phyloP scores from a whole-genome alignment of 1,140 invertebrate species.

The Anoplophora glabripennis region DNA sequence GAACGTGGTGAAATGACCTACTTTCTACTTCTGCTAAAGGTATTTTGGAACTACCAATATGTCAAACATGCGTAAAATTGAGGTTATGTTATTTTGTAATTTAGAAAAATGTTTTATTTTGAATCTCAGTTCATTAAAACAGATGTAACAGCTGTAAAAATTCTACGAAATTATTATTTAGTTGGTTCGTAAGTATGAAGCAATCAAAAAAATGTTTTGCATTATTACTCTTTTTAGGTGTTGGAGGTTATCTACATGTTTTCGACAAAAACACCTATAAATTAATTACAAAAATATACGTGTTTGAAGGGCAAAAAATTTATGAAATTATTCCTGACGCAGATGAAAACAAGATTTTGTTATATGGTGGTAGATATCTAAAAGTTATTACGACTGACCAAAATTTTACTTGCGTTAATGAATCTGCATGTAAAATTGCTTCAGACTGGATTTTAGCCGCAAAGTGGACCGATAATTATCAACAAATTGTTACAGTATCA shows the following conservation, averaged over 20 bases:
- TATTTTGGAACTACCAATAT: no score
- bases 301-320: slow-evolving; percentile 52
- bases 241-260: slow-evolving; percentile 50
- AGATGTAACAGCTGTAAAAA: slow-evolving; percentile 51
- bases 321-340: slow-evolving; percentile 49
- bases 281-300: slow-evolving; percentile 43
- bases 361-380: slow-evolving; percentile 53
- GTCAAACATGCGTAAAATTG: no score
- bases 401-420: slow-evolving; percentile 32
- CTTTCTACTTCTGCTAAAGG: no score
- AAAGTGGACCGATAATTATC: slow-evolving; percentile 42
- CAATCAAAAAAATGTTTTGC: slow-evolving; percentile 11
- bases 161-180: slow-evolving; percentile 45
- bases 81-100: no score
- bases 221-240: slow-evolving; percentile 44
- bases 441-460: slow-evolving; percentile 41
- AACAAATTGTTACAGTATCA: slow-evolving; percentile 38
- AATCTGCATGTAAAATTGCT: slow-evolving; percentile 21
- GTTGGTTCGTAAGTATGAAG: slow-evolving; percentile 43
- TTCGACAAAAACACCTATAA: slow-evolving; percentile 38
- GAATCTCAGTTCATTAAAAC: slow-evolving; percentile 43
- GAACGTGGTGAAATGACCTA: no score
- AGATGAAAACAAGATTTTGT: slow-evolving; percentile 42
- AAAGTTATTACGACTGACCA: slow-evolving; percentile 41
- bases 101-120: slow-evolving; percentile 3